Base-by-base conservation (phyloP, 2,888 invertebrate genomes). In the Lomographa bimaculata region DNA sequence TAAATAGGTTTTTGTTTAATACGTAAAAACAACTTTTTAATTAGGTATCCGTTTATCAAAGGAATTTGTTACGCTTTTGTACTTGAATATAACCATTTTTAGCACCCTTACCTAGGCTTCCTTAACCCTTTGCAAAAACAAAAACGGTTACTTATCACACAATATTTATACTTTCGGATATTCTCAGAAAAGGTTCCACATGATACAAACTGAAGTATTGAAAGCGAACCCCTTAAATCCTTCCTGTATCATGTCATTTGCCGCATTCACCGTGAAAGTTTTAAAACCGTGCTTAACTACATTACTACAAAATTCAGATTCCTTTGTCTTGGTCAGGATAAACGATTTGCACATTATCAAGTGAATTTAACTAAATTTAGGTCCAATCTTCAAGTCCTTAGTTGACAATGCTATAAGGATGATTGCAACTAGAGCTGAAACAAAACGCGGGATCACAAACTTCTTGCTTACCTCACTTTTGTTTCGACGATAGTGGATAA, bases 401-500 rank as follows among this genome's bases (percentile, higher is more conserved):
- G n/a, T n/a, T n/a, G n/a, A n/a, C n/a, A n/a, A n/a, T n/a, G n/a
- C n/a, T n/a, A n/a, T n/a, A n/a, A n/a, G n/a, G n/a, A n/a, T n/a
- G n/a, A n/a, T n/a, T n/a, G n/a, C n/a, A 43, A 39, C 35, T 47
- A 46, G 35, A 53, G 54, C 48, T 57, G 54, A 49, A 48, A 42
- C 38, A 39, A 54, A 42, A 20, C 32, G 39, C 38, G 50, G 64
- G 57, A 63, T 69, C 48, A 50, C 55, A 60, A 74, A 74, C 63
- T 75, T 75, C 61, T 70, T 66, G 75, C 60, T 62, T 54, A 64
- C 62, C 60, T 69, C 62, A 73, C 65, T 74, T 71, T 71, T 77
- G 79, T 79, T 74, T 70, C 58, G 58, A 60, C 66, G 71, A 73
- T 71, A 69, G 64, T 61, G 70, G 64, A 75, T 79, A 81, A 79